phyloP scores from a whole-genome alignment of 2,888 invertebrate species.

The Cabera pusaria region DNA sequence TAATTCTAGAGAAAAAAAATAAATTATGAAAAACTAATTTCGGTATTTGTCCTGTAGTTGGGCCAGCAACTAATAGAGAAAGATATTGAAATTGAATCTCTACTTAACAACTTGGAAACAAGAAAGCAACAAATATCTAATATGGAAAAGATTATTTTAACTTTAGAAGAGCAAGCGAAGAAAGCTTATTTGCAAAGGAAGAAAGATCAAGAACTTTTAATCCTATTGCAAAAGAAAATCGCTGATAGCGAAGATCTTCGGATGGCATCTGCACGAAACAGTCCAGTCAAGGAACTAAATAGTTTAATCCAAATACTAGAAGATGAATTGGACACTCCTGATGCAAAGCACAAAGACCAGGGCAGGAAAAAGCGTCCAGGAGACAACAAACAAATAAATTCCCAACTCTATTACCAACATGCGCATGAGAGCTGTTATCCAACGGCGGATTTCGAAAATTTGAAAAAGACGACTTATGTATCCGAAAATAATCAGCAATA shows the following conservation, averaged over 20 bases:
- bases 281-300: constrained; percentile 57
- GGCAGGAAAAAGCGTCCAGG: constrained; percentile 34
- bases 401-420: constrained; percentile 24
- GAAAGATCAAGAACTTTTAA: constrained; percentile 57
- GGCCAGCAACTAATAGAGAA: constrained; percentile 58
- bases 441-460: constrained; percentile 45
- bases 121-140: constrained; percentile 58
- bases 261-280: constrained; percentile 38
- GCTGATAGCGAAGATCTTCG: constrained; percentile 47
- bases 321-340: constrained; percentile 59
- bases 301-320: constrained; percentile 68
- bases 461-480: constrained; percentile 47
- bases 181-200: constrained; percentile 49
- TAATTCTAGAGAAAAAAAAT: too few relatives aligned
- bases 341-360: constrained; percentile 36
- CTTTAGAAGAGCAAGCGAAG: constrained; percentile 61
- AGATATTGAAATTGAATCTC: constrained; percentile 58
- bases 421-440: constrained; percentile 44
- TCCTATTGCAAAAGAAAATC: constrained; percentile 51
- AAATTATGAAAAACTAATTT: too few relatives aligned
- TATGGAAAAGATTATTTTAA: constrained; percentile 66
- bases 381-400: constrained; percentile 34
- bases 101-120: constrained; percentile 49
- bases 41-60: constrained; percentile 44
- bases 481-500: constrained; percentile 41